These are phyloP conservation scores for Lophius piscatorius DNA, from an alignment of 2,113 vertebrate genomes.

Conservation along the genomic window DNA sequence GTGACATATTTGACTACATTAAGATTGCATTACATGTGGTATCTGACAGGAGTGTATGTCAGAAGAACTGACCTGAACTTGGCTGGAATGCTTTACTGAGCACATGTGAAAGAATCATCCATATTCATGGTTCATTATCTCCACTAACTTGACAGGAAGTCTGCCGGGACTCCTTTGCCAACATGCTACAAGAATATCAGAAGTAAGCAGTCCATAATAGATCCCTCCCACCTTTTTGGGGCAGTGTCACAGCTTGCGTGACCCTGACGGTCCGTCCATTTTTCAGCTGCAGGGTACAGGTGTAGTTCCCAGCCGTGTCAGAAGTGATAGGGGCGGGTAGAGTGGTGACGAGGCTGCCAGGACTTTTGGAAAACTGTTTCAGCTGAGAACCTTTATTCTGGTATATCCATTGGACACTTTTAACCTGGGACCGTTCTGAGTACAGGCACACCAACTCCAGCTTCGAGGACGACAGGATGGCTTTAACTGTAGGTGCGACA, in stretches of 20 bases:
- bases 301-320: conserved; percentile 76
- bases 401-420: conserved; percentile 54
- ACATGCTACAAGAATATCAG: conserved; percentile 10
- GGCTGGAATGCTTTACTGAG: conserved; percentile 36
- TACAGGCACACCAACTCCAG: conserved; percentile 68
- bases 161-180: conserved; percentile 7
- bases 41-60: conserved; percentile 40
- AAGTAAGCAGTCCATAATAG: conserved; percentile 17
- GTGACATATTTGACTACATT: conserved; percentile 34
- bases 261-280: conserved; percentile 59
- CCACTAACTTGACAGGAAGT: conserved; percentile 28
- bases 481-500: conserved; percentile 58
- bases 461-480: background rate
- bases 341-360: conserved; percentile 45
- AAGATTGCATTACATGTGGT: conserved; percentile 37
- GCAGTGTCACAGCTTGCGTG: conserved; percentile 42
- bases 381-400: conserved; percentile 52
- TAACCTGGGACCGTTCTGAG: conserved; percentile 54
- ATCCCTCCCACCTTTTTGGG: conserved; percentile 24
- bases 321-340: conserved; percentile 63
- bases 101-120: conserved; percentile 38
- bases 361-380: background rate
- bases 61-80: conserved; percentile 39
- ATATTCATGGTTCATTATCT: conserved; percentile 55
- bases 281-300: conserved; percentile 68